Conservation (phyloP, 2,113 vertebrate genomes). For the Aptenodytes forsteri region DNA sequence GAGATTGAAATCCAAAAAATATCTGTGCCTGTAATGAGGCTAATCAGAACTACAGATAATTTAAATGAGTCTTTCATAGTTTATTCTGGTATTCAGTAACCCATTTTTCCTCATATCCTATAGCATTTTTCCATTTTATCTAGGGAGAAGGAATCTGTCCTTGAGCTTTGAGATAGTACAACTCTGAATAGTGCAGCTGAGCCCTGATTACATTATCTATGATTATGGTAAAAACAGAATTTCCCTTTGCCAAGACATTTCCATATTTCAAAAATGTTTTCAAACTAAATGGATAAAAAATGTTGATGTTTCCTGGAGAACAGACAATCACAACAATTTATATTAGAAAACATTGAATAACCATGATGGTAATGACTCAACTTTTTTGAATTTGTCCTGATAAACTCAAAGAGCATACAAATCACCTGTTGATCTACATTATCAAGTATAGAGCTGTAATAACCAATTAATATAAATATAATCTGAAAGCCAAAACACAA, state of each 20-base stretch:
- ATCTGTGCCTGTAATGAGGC: not conserved
- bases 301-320: not conserved
- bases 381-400: not conserved
- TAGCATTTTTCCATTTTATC: not conserved
- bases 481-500: not conserved
- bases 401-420: not conserved
- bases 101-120: not conserved
- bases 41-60: conserved; percentile 13
- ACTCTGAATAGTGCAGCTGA: conserved; percentile 1
- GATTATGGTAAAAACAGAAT: not conserved
- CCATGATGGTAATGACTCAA: not conserved
- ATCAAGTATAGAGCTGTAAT: not conserved
- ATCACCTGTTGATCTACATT: not conserved
- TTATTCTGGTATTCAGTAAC: not conserved
- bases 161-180: not conserved
- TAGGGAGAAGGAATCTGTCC: not conserved
- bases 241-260: not conserved
- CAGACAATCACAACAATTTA: not conserved
- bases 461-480: not conserved
- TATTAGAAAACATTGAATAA: conserved; percentile 4
- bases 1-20: not conserved
- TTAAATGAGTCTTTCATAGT: not conserved
- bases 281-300: not conserved
- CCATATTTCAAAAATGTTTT: conserved; percentile 15
- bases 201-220: not conserved